Evolutionary conservation across 2,113 vertebrate species (phyloP), one percentile per base, ranked within the genome.

Genomic region (Notarius quadriscutis): DNA sequence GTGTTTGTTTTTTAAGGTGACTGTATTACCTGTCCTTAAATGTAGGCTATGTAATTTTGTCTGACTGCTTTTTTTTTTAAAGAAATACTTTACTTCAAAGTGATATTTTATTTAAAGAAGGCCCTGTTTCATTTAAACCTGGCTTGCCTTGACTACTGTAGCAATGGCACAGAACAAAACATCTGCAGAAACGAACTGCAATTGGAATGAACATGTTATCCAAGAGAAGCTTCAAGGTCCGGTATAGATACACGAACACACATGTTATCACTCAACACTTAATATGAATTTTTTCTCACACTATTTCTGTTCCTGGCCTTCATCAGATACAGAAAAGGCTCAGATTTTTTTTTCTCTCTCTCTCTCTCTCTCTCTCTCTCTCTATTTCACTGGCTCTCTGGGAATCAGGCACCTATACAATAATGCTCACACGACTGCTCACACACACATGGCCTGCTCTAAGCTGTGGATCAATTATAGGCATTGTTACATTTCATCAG

Each of bases 401-500:
- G 63, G 80, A 55, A 88, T 90, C 83, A 86, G 9, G 74, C 34
- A 51, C 18, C 62, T 34, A n/a, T 86, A 41, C 34, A 41, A 41
- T 41, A 2, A 41, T 41, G 34, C 34, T 41, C 34, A 41, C 34
- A 41, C 34, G 34, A 41, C 34, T 41, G 34, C 58, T 55, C n/a
- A 81, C 77, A 87, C 60, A 80, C 62, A 80, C 50, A 60, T 18
- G 7, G 27, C 6, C 20, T 57, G 51, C 30, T 58, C 30, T 9
- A 20, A 84, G 67, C 51, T 60, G 30, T 58, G 57, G 48, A 86
- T 80, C 81, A 74, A 86, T 84, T 80, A 86, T 71, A 84, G 55
- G 79, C 30, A 79, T 86, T 86, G 34, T 75, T 15, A 20, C 86
- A 82, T 89, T 89, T 58, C 62, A 83, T 71, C 83, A 89, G 51